phyloP scores from a whole-genome alignment of 2,888 invertebrate genomes.

The Papilio elwesi region DNA sequence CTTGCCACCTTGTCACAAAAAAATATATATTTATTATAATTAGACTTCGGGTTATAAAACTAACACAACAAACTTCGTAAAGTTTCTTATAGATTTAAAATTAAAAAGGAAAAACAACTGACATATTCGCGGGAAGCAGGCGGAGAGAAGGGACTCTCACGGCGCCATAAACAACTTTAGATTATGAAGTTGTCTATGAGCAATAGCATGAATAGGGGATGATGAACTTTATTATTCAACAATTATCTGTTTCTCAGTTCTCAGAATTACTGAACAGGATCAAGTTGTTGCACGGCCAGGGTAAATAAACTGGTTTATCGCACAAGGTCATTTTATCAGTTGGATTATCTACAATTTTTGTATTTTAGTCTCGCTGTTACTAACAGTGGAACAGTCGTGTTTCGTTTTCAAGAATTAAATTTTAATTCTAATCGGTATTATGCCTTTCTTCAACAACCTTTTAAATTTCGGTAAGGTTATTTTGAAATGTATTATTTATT shows the following conservation, averaged over 20 bases:
- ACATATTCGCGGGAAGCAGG: no score
- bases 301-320: constrained; percentile 26
- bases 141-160: no score
- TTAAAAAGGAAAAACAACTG: no score
- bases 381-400: constrained; percentile 23
- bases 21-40: no score
- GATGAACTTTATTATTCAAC: not conserved
- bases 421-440: not conserved
- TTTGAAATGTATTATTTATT: not conserved
- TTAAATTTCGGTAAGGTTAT: constrained; percentile 27
- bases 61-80: no score
- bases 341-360: constrained; percentile 27
- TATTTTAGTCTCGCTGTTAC: constrained; percentile 24
- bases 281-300: not conserved
- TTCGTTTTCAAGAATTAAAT: not conserved
- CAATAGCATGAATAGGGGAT: not conserved
- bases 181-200: not conserved
- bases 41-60: no score
- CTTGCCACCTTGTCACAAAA: no score
- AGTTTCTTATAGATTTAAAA: no score
- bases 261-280: constrained; percentile 1
- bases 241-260: not conserved
- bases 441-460: constrained; percentile 24
- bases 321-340: constrained; percentile 25
- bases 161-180: not conserved